These are phyloP conservation scores for Lymantria monacha DNA, from an alignment of 2,888 invertebrate species.

Conservation along the genomic window DNA sequence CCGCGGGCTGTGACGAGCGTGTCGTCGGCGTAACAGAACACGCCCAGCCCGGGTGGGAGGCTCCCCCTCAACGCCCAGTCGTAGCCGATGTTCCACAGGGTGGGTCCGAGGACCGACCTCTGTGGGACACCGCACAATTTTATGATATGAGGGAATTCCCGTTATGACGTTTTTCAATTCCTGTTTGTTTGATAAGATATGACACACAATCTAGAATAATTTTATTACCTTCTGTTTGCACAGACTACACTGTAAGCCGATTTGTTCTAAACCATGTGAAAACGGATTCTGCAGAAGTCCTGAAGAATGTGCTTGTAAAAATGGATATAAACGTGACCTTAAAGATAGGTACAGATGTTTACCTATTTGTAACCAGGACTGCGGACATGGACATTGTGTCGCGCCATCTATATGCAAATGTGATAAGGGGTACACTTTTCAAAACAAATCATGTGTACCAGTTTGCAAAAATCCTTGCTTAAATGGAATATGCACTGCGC, in stretches of 20 bases:
- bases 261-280: constrained; percentile 2
- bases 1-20: too few species aligned
- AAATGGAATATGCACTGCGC: constrained; percentile 72
- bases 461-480: constrained; percentile 61
- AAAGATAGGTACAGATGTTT: constrained; percentile 1
- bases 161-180: background rate
- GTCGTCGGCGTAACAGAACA: too few species aligned
- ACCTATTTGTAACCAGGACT: constrained; percentile 2
- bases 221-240: background rate
- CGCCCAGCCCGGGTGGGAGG: too few species aligned
- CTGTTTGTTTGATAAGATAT: too few species aligned
- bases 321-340: constrained; percentile 1
- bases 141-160: background rate
- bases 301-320: constrained; percentile 3
- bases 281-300: constrained; percentile 3
- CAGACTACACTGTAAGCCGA: constrained; percentile 6
- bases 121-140: too few species aligned
- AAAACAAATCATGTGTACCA: constrained; percentile 21
- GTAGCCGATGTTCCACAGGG: too few species aligned
- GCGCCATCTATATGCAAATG: constrained; percentile 53
- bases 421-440: constrained; percentile 39
- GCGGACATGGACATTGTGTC: constrained; percentile 2
- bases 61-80: too few species aligned
- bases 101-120: too few species aligned
- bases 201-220: background rate